Evolutionary conservation across 2,113 vertebrate genomes (phyloP), one percentile per base, ranked within the genome.

Genomic region (Elgaria multicarinata): DNA sequence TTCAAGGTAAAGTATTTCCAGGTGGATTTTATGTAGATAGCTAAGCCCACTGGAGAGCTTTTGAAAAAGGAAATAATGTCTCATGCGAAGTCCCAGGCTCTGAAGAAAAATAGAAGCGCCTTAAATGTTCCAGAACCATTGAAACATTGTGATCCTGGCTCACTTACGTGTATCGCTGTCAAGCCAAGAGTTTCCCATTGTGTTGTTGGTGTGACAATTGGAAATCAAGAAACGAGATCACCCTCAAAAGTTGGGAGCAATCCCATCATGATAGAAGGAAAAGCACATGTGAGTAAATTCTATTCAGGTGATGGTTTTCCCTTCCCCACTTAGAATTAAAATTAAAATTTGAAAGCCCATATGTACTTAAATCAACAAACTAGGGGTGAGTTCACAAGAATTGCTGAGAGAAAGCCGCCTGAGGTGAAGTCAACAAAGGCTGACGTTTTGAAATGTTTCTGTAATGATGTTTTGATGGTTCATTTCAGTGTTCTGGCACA

Each of bases 201-300:
- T n/a, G 75, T 85, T 76, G 74, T 87, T 50, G 87, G 89, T 16
- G 42, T 81, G 46, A 72, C 77, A 33, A 12, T 86, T 53, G 84
- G 89, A 53, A 80, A 89, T 90, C 89, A 92, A 72, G 67, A 36
- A 89, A 64, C 53, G 58, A 62, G 24, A 26, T 39, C 69, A 85
- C 18, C 22, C 14, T 1, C 8, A 12, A 62, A 42, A 74, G 31
- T 62, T 44, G 67, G 36, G 66, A 74, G 28, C 2, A 9, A 82
- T 22, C 79, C 50, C n/a, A 62, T 62, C 16, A 71, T 72, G 36
- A 42, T 10, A 81, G 20, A 46, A 46, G 55, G 24, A 44, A 92
- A 79, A 85, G 36, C 53, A 26, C 36, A 77, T 62, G 74, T 83
- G 39, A 87, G 55, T 53, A 92, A 84, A 83, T 86, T n/a, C 79